Evolutionary conservation across 1,140 invertebrate species (phyloP), one percentile per base, ranked within the genome.

Genomic region (Homarus americanus): DNA sequence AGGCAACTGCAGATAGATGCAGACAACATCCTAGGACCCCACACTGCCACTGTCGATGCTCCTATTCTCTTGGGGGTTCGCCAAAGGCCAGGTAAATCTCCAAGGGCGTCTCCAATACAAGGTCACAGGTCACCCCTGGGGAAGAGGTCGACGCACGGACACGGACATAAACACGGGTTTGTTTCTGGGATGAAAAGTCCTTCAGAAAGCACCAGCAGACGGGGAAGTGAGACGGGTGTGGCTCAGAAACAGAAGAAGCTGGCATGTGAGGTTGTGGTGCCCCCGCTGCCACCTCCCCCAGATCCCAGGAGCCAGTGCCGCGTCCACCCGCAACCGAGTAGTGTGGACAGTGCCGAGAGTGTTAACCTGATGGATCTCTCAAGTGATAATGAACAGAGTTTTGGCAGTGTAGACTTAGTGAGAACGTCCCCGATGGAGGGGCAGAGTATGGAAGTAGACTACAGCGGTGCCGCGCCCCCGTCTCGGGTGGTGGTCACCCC

Each of bases 341-440:
- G 88, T 36, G 44, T 83, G 80, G 88, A 90, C 28, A 90, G 88
- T 24, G 79, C 82, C 73, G 88, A 90, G 49, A 90, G 88, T 66
- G 73, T 90, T n/a, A 90, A 90, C 82, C 88, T 90, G 24, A 90
- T 90, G 88, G 88, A 90, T n/a, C 88, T 90, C 36, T 90, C 88
- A 17, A 90, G 72, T 84, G 88, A 90, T 40, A 90, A 69, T 17
- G 88, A 90, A n/a, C n/a, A 66, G 24, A n/a, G 58, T 32, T 7
- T 32, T n/a, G 75, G 38, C 38, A 80, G 53, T 36, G 34, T 84
- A 49, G 76, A 78, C 49, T 32, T 58, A 44, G 53, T 15, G 41
- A 75, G 20, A 17, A 34, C 78, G 41, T 20, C 63, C 44, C 28
- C 58, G 7, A 20, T 7, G 41, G 72, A 44, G 7, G 73, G 40